Base-by-base conservation (phyloP, 2,888 invertebrate species). In the Drosophila paranaensis region DNA sequence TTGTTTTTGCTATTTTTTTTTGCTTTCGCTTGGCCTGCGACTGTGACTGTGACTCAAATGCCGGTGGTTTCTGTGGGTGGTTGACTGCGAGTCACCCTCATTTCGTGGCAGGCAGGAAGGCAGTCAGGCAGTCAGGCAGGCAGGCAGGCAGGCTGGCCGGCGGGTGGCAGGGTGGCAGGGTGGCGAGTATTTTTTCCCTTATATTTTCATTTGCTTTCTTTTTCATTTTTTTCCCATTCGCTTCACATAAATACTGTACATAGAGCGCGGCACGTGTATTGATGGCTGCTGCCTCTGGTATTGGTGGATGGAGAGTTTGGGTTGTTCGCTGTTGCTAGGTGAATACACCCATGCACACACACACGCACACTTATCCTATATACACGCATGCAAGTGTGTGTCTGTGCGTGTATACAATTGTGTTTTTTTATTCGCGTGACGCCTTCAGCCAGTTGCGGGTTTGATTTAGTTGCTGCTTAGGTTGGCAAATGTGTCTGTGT, bases 61-160 rank as follows among this genome's bases (percentile, higher is more conserved):
- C 90, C 90, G 87, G 85, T 87, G 84, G 90, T 82, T 84, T 87
- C 60, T 73, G 76, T 79, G 79, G 79, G 79, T 74, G 72, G 70
- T 76, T 63, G 48, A 37, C 61, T 43, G 70, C 56, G 55, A 71
- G 70, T 64, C 81, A 79, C 78, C 78, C 77, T 76, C 79, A 56
- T 57, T 75, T 70, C 50, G 70, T 8, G 33, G 33, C 33, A 33
- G 33, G 30, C 30, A 27, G 27, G 27, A 2, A 27, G 27, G 27
- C 27, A 27, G 27, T 2, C 27, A 27, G 27, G 27, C 30, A 30
- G 30, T 4, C 30, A 27, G 33, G 33, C 33, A 33, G 33, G 27
- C 27, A 27, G 27, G 2, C 27, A 27, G 27, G 27, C 20, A 20
- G 20, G 20, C 20, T 20, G 20, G 20, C 20, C 20, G 20, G 20